Evolutionary conservation across 2,888 invertebrate species (phyloP), one percentile per base, ranked within the genome.

Genomic region (Apodemia mormo): DNA sequence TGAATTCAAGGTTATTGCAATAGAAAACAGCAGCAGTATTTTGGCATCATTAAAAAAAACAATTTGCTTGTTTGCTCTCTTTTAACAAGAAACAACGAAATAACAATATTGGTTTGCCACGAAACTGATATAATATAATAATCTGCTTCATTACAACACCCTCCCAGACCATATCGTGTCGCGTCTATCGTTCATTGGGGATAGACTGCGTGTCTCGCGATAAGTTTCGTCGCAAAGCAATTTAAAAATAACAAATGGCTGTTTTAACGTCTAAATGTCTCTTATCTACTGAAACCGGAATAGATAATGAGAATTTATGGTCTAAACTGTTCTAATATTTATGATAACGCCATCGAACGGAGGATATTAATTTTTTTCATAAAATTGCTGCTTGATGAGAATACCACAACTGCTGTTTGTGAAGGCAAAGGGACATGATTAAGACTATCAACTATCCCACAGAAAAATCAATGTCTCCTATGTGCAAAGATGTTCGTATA

Each of bases 201-300:
- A 70, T 72, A 70, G 70, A 72, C 66, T 45, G 66, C 66, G 49
- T 66, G 66, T 66, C 66, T 29, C 58, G 58, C 66, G 66, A 66
- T 66, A 66, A 66, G 49, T 52, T 30, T 43, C 14, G 14, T 12
- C 6, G 49, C 65, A 52, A 52, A 58, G 29, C 66, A 66, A 66
- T 66, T 66, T 66, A 22, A 52, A 45, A 49, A 66, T 66, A 66
- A 66, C 65, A 65, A 65, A 58, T 58, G 58, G 58, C 58, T 58
- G 30, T 29, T 58, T 58, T 58, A 58, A 58, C 58, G 58, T 58
- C 58, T 58, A 58, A 58, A 58, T 58, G 58, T 58, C 58, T 29
- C 58, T 58, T 58, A 58, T 58, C 58, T 58, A 30, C 58, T 12
- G 58, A 30, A 58, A 58, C 29, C 58, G 58, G 58, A 58, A 58